Conservation (phyloP, 1,140 invertebrate species). For the Ips nitidus region DNA sequence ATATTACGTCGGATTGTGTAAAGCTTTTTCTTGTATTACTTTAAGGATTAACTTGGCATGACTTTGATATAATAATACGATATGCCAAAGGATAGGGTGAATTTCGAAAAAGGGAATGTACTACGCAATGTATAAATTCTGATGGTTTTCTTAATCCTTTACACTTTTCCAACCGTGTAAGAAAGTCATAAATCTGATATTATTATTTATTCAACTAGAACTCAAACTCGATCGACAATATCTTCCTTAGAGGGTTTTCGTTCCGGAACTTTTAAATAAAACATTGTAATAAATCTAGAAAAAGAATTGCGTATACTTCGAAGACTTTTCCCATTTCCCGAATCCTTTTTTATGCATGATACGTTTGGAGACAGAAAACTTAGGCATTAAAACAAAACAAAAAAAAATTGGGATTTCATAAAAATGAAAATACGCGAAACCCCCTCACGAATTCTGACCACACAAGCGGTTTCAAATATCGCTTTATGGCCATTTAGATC, state of each 20-base stretch:
- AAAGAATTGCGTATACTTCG: conserved; percentile 16
- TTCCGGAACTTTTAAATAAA: conserved; percentile 25
- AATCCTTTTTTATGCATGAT: conserved; percentile 27
- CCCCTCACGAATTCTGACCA: conserved; percentile 19
- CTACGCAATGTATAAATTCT: no score
- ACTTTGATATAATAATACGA: conserved; percentile 10
- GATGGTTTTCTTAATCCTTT: no score
- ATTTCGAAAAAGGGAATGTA: no score
- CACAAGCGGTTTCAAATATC: conserved; percentile 26
- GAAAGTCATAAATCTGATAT: no score
- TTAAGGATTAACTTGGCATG: conserved; percentile 31
- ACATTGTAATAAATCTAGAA: conserved; percentile 28
- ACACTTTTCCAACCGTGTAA: no score
- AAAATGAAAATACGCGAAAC: conserved; percentile 20
- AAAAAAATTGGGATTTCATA: conserved; percentile 21
- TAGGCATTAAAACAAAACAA: conserved; percentile 28
- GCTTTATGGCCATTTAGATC: conserved; percentile 15
- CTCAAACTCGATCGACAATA: neutral
- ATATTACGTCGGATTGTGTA: conserved; percentile 25
- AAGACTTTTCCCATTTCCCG: conserved; percentile 28
- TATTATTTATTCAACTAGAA: no score
- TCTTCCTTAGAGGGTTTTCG: neutral
- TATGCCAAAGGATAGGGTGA: no score
- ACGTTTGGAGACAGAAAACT: conserved; percentile 21
- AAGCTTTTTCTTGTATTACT: conserved; percentile 21